Evolutionary conservation across 2,888 invertebrate genomes (phyloP).

Genomic region (Morpho deidamia): DNA sequence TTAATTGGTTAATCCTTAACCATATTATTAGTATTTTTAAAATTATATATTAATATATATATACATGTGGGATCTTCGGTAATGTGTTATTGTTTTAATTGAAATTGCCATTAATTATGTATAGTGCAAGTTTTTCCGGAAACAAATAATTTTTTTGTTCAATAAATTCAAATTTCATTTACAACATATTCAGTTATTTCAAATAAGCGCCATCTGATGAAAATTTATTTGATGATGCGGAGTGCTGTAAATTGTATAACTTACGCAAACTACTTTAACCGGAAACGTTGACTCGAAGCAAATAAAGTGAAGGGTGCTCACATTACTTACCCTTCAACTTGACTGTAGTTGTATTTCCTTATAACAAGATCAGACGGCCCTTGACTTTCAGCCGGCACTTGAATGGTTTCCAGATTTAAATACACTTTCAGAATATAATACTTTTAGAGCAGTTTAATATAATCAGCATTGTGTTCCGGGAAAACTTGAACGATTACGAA

Average conservation of each 20-base stretch:
- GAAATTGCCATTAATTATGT: too few species aligned
- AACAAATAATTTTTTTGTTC: too few species aligned
- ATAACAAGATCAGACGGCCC: constrained; percentile 59
- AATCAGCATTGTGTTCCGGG: background rate
- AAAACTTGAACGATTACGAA: constrained; percentile 1
- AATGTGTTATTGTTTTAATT: too few species aligned
- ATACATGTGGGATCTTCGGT: too few species aligned
- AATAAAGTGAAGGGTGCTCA: background rate
- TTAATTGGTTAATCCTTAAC: too few species aligned
- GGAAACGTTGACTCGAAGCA: background rate
- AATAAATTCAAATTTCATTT: too few species aligned
- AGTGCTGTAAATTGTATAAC: background rate
- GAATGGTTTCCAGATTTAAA: constrained; percentile 42
- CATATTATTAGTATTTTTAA: too few species aligned
- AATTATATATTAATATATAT: too few species aligned
- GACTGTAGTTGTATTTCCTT: constrained; percentile 40
- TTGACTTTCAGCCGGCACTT: constrained; percentile 59
- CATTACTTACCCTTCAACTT: constrained; percentile 55
- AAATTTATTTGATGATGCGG: too few species aligned
- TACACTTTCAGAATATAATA: constrained; percentile 17
- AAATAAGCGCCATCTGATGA: too few species aligned
- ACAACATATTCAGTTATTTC: too few species aligned
- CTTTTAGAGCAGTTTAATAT: background rate
- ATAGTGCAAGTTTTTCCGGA: too few species aligned
- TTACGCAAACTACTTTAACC: background rate